Conservation (phyloP, 1,140 invertebrate genomes). For the Acromyrmex charruanus region DNA sequence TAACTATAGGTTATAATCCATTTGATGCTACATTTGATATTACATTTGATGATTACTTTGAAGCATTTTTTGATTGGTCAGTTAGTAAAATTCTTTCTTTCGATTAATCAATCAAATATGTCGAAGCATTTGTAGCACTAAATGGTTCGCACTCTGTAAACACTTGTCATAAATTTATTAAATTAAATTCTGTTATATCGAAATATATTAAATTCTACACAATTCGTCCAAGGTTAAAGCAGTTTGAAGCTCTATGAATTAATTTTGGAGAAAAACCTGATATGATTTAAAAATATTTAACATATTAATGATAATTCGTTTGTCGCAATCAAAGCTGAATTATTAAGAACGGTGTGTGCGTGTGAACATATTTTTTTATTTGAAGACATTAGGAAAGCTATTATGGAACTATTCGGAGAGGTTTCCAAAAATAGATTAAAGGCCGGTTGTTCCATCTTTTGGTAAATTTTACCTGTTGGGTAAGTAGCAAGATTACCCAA, state of each 20-base stretch:
- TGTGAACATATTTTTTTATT: conserved; percentile 1
- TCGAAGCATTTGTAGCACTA: too few species aligned
- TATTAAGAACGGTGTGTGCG: background rate
- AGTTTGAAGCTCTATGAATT: background rate
- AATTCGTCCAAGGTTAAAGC: background rate
- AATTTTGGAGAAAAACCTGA: background rate
- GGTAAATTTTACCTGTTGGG: too few species aligned
- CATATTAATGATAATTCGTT: conserved; percentile 3
- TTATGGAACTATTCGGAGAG: conserved; percentile 7
- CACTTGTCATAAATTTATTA: background rate
- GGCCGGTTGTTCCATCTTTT: too few species aligned
- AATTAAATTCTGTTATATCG: background rate
- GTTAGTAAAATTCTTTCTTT: too few species aligned
- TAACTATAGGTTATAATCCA: background rate
- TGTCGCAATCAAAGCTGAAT: background rate
- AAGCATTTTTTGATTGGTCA: too few species aligned
- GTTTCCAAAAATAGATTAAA: background rate
- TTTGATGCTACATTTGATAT: too few species aligned
- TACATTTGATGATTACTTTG: too few species aligned
- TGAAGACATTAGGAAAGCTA: background rate
- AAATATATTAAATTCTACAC: background rate
- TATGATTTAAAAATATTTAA: background rate
- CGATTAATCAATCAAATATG: too few species aligned
- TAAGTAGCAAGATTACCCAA: too few species aligned
- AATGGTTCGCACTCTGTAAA: too few species aligned